These are phyloP conservation scores for Elymnias hypermnestra DNA, from an alignment of 1,140 invertebrate genomes.

Conservation along the genomic window DNA sequence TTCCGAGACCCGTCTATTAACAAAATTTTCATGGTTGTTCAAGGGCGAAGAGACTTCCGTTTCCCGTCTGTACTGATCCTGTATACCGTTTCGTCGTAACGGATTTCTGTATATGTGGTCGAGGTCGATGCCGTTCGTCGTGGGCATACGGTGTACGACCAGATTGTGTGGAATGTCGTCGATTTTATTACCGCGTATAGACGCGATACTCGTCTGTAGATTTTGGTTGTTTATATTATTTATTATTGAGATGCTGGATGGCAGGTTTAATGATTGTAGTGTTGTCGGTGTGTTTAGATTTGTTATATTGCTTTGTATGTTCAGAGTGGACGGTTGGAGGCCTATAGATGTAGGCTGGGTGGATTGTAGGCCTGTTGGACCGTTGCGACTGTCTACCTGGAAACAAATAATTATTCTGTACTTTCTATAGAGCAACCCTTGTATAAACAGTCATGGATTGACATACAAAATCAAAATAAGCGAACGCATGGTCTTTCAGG, in stretches of 20 bases:
- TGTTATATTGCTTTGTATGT: constrained; percentile 40
- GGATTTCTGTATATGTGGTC: constrained; percentile 42
- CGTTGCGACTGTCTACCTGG: constrained; percentile 62
- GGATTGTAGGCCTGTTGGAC: constrained; percentile 40
- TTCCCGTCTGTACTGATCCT: constrained; percentile 49
- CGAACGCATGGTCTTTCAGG: no score
- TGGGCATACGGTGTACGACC: constrained; percentile 38
- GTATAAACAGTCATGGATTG: no score
- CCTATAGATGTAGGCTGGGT: constrained; percentile 44
- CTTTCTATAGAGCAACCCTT: no score
- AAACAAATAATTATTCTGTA: constrained; percentile 5
- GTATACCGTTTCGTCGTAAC: constrained; percentile 51
- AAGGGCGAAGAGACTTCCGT: constrained; percentile 38
- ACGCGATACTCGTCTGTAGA: constrained; percentile 38
- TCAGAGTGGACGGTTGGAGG: constrained; percentile 42
- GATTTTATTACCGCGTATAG: constrained; percentile 33
- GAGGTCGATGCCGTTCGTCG: constrained; percentile 46
- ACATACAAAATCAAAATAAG: no score
- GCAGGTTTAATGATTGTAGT: constrained; percentile 39
- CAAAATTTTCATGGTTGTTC: constrained; percentile 58
- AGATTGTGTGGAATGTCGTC: constrained; percentile 55
- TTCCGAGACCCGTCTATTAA: constrained; percentile 54
- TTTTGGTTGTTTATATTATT: constrained; percentile 38
- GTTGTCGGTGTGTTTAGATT: constrained; percentile 36
- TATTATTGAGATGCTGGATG: constrained; percentile 46